Conservation (phyloP, 2,888 invertebrate species). For the Miltochrista miniata region DNA sequence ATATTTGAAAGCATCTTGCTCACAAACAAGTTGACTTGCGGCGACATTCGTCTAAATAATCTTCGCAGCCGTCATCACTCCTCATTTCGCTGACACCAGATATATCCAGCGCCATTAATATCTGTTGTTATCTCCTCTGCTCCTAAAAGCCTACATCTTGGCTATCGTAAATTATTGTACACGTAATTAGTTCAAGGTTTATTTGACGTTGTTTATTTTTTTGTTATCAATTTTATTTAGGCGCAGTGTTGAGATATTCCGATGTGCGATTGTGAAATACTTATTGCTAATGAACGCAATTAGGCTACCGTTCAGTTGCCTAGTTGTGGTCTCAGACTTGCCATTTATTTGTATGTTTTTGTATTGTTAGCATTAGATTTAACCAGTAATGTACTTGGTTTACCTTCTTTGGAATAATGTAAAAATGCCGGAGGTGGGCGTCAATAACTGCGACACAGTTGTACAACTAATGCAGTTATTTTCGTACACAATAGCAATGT, state of each 20-base stretch:
- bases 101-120: constrained; percentile 47
- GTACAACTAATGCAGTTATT: too few relatives aligned
- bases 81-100: constrained; percentile 43
- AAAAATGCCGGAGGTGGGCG: too few relatives aligned
- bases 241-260: not conserved
- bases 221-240: not conserved
- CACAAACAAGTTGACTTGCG: not conserved
- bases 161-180: not conserved
- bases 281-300: too few relatives aligned
- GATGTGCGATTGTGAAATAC: not conserved
- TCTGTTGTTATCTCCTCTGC: constrained; percentile 27
- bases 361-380: too few relatives aligned
- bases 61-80: constrained; percentile 32
- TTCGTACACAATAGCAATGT: too few relatives aligned
- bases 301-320: too few relatives aligned
- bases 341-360: too few relatives aligned
- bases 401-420: too few relatives aligned
- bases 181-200: constrained; percentile 1
- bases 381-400: too few relatives aligned
- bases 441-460: too few relatives aligned
- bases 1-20: too few relatives aligned
- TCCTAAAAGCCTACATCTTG: constrained; percentile 9
- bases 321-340: too few relatives aligned
- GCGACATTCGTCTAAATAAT: constrained; percentile 16
- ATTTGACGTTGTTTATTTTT: not conserved